Evolutionary conservation across 1,140 invertebrate species (phyloP).

Genomic region (Argopecten irradians): DNA sequence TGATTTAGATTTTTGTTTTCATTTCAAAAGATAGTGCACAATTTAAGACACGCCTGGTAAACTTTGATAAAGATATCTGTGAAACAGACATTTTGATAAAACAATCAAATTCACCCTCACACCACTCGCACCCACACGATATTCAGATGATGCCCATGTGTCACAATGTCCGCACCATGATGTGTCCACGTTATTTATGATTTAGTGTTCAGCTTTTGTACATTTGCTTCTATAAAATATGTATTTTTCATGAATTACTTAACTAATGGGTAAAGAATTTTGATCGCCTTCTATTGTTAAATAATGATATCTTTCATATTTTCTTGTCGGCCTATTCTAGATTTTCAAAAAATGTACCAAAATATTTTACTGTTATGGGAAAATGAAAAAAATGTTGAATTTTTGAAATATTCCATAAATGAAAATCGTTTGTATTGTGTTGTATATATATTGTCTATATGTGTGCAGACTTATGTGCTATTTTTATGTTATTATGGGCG

Average conservation of each 20-base stretch:
- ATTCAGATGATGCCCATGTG: not conserved
- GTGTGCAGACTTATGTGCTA: not conserved
- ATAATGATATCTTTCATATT: too few relatives aligned
- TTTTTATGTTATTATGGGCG: not conserved
- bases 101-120: not conserved
- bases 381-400: not conserved
- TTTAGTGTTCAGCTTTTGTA: not conserved
- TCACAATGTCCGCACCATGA: too few relatives aligned
- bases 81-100: not conserved
- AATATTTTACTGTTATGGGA: too few relatives aligned
- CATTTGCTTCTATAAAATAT: too few relatives aligned
- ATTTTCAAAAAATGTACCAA: too few relatives aligned
- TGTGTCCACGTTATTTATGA: not conserved
- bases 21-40: not conserved
- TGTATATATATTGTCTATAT: not conserved
- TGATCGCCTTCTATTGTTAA: too few relatives aligned
- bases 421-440: too few relatives aligned
- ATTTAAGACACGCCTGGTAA: not conserved
- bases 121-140: not conserved
- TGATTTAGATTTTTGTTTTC: not conserved
- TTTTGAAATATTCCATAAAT: not conserved
- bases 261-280: too few relatives aligned
- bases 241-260: too few relatives aligned
- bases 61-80: not conserved
- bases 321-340: too few relatives aligned